Evolutionary conservation across 2,113 vertebrate genomes (phyloP), one percentile per base, ranked within the genome.

Genomic region (Protobothrops flavoviridis): DNA sequence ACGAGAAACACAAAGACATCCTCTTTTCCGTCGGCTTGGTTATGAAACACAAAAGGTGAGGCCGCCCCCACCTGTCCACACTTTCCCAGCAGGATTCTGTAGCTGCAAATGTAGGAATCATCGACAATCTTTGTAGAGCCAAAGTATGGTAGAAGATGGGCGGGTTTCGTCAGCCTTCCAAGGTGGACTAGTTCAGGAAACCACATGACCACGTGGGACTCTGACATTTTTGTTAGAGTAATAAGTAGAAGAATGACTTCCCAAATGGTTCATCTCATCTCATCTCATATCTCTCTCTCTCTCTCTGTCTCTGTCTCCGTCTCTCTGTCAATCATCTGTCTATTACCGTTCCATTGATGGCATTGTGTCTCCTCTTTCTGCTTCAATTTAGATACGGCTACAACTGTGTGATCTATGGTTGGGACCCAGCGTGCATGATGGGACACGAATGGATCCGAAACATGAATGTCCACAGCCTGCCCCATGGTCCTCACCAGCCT

Each of bases 371-470:
- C 57, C 17, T 0, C 3, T 91, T 88, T 39, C 48, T 61, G 9
- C 0, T 93, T 94, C 69, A 0, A 0, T 17, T 20, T 92, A 98
- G 99, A 92, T 99, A 99, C 0, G 99, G 98, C 90, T 99, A 99
- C 91, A 99, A 99, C 97, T 99, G 99, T 10, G 99, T 99, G 52
- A 98, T 99, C 93, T 99, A 99, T 0, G 99, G 99, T 89, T 99
- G 99, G 99, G 99, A 99, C 90, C 99, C 99, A 0, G 98, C 98
- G 95, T 99, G 99, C 97, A 99, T 99, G 97, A 99, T 99, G 99
- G 99, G 99, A 2, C 98, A 98, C 4, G 99, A 99, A 89, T 99
- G 99, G 99, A 99, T 99, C 96, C 98, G 98, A 53, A 99, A 99
- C 23, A 99, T 99, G 99, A 98, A 99, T 0, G 99, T 99, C 92